Evolutionary conservation across 2,113 vertebrate genomes (phyloP).

Genomic region (Bothrops jararaca): DNA sequence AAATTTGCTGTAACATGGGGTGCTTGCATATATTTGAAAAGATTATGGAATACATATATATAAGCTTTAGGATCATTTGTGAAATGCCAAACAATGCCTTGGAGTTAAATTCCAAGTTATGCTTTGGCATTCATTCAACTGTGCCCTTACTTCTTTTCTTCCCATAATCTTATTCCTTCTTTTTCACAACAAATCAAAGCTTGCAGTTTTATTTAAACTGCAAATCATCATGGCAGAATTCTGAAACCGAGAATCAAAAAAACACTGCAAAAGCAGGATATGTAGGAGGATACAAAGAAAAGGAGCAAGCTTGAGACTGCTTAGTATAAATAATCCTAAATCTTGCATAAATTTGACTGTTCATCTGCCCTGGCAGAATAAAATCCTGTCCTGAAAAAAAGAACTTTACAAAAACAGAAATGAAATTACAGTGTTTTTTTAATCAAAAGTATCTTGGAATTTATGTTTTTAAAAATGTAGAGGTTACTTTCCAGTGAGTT

Average conservation of each 20-base stretch:
- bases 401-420: neutral
- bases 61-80: neutral
- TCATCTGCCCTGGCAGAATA: neutral
- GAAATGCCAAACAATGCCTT: neutral
- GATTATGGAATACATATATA: neutral
- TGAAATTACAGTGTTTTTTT: neutral
- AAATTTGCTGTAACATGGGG: neutral
- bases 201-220: neutral
- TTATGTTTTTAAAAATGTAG: neutral
- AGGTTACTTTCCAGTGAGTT: slow-evolving; percentile 5
- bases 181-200: neutral
- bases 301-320: no score
- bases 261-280: neutral
- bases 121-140: neutral
- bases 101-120: neutral
- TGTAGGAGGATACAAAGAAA: neutral
- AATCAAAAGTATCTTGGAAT: neutral
- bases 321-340: neutral
- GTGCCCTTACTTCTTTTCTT: neutral
- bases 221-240: neutral
- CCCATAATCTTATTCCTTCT: neutral
- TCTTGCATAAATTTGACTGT: neutral
- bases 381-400: neutral
- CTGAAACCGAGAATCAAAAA: neutral
- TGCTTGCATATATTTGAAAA: neutral